Evolutionary conservation across 2,113 vertebrate species (phyloP), one percentile per base, ranked within the genome.

Genomic region (Rhinogobius similis): DNA sequence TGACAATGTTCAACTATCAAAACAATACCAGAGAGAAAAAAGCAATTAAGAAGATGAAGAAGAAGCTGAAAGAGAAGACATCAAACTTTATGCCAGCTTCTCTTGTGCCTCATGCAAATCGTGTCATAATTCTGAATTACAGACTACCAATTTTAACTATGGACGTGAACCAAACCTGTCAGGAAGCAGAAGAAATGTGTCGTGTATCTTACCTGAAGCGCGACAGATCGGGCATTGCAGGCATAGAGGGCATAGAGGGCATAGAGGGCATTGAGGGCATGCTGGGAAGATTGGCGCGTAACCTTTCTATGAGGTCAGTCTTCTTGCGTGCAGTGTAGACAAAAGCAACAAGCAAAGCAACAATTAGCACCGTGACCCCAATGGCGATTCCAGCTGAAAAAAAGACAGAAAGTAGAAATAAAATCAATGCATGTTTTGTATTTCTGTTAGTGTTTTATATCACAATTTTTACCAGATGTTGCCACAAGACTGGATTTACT

Each of bases 361-460:
- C 72, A 11, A 92, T 62, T 39, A 76, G 1, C 0, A 86, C 3
- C 0, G 90, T 91, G 62, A 93, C 91, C 2, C 89, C 91, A 9
- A 93, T 72, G 39, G 89, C 90, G 38, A 93, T 88, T 36, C 84
- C 90, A 39, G 87, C 92, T 92, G 78, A 27, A 13, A 76, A 2
- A 55, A 0, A 11, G 16, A 24, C 4, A 36, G 1, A n/a, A 24
- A 9, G 43, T 14, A 10, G 12, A 56, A 7, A 7, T 38, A 44
- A 39, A 39, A 11, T 23, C 5, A 65, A 18, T 0, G 10, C 5
- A 59, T 21, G 29, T n/a, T n/a, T 11, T 32, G 10, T 36, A 3
- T 61, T 32, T 20, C 14, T 1, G 3, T 18, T 36, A 36, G 18
- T 32, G 5, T 53, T 53, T 12, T 53, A 24, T 24, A 16, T n/a